Evolutionary conservation across 1,140 invertebrate genomes (phyloP).

Genomic region (Dryas iulia): DNA sequence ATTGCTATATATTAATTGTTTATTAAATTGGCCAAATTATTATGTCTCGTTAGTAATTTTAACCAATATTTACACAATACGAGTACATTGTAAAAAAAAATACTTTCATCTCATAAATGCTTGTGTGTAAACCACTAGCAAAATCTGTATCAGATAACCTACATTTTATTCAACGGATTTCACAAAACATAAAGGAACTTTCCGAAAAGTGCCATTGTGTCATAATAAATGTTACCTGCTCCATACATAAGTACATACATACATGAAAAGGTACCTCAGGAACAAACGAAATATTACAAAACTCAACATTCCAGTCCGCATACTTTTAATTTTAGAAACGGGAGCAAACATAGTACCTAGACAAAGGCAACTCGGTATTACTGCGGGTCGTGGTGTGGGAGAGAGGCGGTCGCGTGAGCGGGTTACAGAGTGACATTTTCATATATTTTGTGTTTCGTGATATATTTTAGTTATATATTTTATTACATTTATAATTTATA

Average conservation of each 20-base stretch:
- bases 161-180: background rate
- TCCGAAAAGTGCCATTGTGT: constrained; percentile 1
- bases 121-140: too few relatives aligned
- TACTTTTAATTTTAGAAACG: constrained; percentile 79
- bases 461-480: too few relatives aligned
- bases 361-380: constrained; percentile 60
- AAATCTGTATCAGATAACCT: background rate
- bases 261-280: constrained; percentile 1
- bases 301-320: constrained; percentile 60
- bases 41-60: too few relatives aligned
- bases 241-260: background rate
- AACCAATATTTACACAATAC: too few relatives aligned
- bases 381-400: constrained; percentile 26
- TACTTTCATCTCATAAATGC: too few relatives aligned
- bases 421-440: background rate
- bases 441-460: too few relatives aligned
- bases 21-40: too few relatives aligned
- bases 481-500: too few relatives aligned
- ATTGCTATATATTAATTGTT: too few relatives aligned
- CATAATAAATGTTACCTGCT: constrained; percentile 8
- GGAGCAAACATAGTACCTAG: constrained; percentile 68
- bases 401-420: constrained; percentile 18
- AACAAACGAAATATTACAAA: constrained; percentile 56
- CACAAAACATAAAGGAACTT: background rate
- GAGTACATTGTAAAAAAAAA: too few relatives aligned